Base-by-base conservation (phyloP, 1,140 invertebrate species). In the Sarcophaga bullata region DNA sequence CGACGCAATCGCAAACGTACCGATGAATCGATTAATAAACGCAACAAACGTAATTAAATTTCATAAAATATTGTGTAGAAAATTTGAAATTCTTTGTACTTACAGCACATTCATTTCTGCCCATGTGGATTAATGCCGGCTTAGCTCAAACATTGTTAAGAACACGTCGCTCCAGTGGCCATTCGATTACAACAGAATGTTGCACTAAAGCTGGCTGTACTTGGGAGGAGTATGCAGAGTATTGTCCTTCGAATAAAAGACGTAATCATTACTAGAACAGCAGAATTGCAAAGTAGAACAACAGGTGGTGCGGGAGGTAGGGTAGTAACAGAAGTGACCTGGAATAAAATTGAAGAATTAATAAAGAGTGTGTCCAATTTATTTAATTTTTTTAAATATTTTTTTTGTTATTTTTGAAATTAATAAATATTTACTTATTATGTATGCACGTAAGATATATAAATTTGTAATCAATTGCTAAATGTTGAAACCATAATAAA, bases 181-280 rank as follows among this genome's bases (percentile, higher is more conserved):
- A 86, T 37, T 91, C 91, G 6, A 93, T 93, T 17, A 93, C 92
- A 8, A 90, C 92, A 75, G 93, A 93, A 85, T 93, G 93, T 85
- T 93, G 93, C 86, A 92, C 91, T 81, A 89, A 89, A 15, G 85
- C 88, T 15, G 93, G 93, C 11, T 93, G 93, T 83, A 93, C 93
- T 48, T 93, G 93, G 93, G 93, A 93, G 86, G 93, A 93, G 84
- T 93, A 93, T 84, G 93, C 93, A 50, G 93, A 93, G 86, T 93
- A 93, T 85, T 93, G 93, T 87, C 92, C 93, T 8, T 91, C 91
- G 19, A 92, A 93, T 84, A 92, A 92, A 82, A 87, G 92, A 25
- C 88, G 87, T 73, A 90, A 90, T 85, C 88, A 90, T 82, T 90
- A 90, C 75, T 87, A 37, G 80, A 87, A 68, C 47, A 73, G 25